Evolutionary conservation across 2,797 vertebrate species (phyloP).

Genomic region (Nyctibius grandis): DNA sequence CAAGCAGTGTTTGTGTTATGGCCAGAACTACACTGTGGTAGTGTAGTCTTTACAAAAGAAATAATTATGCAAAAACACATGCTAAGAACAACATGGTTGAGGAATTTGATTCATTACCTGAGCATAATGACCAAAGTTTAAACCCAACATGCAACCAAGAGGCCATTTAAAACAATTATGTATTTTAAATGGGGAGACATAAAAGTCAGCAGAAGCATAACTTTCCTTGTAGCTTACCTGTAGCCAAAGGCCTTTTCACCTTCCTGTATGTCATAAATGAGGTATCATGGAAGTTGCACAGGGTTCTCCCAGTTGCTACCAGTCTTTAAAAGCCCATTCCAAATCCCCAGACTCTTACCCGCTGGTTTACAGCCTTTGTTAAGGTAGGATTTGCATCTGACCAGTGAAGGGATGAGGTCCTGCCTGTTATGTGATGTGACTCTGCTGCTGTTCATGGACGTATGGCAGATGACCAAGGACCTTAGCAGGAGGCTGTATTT

Average conservation of each 20-base stretch:
- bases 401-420: background rate
- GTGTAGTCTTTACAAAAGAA: background rate
- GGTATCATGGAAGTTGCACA: background rate
- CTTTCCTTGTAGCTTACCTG: background rate
- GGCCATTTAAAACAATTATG: conserved; percentile 45
- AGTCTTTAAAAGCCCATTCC: background rate
- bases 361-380: background rate
- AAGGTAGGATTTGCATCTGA: background rate
- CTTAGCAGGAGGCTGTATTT: background rate
- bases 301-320: background rate
- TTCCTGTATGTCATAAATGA: background rate
- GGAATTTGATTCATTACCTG: conserved; percentile 58
- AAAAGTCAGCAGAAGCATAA: conserved; percentile 20
- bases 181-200: conserved; percentile 1
- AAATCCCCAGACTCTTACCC: background rate
- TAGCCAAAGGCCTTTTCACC: background rate
- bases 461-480: background rate
- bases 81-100: conserved; percentile 42
- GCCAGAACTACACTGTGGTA: background rate
- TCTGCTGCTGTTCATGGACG: background rate
- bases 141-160: conserved; percentile 8
- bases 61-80: background rate
- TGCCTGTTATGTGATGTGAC: accelerated
- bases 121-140: conserved; percentile 44
- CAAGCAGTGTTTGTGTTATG: background rate